A percentile compares a stretch with the other conserved stretches of the same genome.
Conservation (phyloP, 2,888 invertebrate species). For the Cryptophagus acutangulus region DNA sequence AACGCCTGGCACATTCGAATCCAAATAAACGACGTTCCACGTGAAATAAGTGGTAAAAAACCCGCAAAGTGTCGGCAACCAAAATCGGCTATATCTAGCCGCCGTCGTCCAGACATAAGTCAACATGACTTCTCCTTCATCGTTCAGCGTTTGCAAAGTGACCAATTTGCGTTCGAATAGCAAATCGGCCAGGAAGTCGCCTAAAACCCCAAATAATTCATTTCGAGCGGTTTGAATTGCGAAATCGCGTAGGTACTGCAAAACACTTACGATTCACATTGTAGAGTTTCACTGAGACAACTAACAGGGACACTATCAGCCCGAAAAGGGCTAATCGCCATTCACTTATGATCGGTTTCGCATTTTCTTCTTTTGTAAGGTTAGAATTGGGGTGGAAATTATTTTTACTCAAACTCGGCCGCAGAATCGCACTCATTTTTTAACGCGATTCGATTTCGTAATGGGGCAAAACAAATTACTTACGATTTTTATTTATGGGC, state of each 20-base stretch:
- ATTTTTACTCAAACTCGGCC: no score
- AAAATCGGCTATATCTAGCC: slow-evolving; percentile 39
- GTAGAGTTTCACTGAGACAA: slow-evolving; percentile 37
- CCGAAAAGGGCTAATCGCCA: slow-evolving; percentile 39
- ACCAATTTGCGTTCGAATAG: slow-evolving; percentile 38
- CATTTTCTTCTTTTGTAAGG: no score
- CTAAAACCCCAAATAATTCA: no score
- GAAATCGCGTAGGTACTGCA: no score
- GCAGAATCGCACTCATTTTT: no score
- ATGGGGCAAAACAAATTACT: no score
- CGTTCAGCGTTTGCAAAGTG: slow-evolving; percentile 36
- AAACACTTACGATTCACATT: slow-evolving; percentile 41
- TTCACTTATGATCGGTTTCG: slow-evolving; percentile 32
- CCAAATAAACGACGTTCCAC: slow-evolving; percentile 58
- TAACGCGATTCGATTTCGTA: no score
- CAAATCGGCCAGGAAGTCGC: slow-evolving; percentile 23
- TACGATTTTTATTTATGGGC: no score
- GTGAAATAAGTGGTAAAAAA: slow-evolving; percentile 52
- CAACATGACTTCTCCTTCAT: slow-evolving; percentile 42
- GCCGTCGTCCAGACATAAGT: slow-evolving; percentile 39
- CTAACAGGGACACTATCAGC: slow-evolving; percentile 35
- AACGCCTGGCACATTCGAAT: slow-evolving; percentile 57
- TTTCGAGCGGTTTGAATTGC: no score
- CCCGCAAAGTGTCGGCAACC: slow-evolving; percentile 49
- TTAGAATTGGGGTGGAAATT: no score